Percentiles rank a stretch among this genome's conserved stretches.
These are phyloP conservation scores for Chiroxiphia lanceolata DNA, from an alignment of 2,797 vertebrate genomes.

Conservation along the genomic window DNA sequence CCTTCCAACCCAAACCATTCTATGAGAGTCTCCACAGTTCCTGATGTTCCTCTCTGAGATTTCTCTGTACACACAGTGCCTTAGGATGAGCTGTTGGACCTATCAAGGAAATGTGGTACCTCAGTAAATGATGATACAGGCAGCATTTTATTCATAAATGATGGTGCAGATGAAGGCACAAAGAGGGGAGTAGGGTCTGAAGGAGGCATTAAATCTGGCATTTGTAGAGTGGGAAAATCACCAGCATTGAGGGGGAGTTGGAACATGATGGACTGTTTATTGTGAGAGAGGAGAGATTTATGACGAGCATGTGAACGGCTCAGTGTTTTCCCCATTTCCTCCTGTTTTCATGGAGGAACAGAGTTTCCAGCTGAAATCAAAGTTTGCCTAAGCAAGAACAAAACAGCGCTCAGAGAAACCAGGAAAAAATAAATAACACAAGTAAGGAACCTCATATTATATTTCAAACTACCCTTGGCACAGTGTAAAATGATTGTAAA, in stretches of 20 bases:
- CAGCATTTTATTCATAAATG: conserved; percentile 11
- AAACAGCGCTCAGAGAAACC: not conserved
- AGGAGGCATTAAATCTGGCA: conserved; percentile 48
- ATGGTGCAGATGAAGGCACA: not conserved
- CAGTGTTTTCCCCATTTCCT: conserved; percentile 18
- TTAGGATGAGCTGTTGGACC: not conserved
- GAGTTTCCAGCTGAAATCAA: conserved; percentile 7
- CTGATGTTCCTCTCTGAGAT: not conserved
- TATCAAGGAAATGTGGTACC: not conserved
- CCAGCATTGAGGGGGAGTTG: not conserved
- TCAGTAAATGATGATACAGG: conserved; percentile 18
- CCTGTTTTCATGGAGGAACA: not conserved
- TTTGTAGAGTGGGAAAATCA: conserved; percentile 37
- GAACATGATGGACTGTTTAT: conserved; percentile 30
- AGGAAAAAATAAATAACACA: not conserved
- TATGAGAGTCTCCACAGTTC: not conserved
- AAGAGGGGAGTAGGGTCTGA: conserved; percentile 21
- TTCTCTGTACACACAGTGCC: not conserved
- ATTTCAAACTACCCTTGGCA: conserved; percentile 41
- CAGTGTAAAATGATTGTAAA: not conserved
- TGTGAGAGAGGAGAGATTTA: conserved; percentile 50
- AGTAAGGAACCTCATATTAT: conserved; percentile 11
- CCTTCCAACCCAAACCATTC: not conserved
- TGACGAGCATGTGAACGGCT: not conserved
- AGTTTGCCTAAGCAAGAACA: not conserved